phyloP scores from a whole-genome alignment of 2,888 invertebrate genomes.

The Oithona nana region DNA sequence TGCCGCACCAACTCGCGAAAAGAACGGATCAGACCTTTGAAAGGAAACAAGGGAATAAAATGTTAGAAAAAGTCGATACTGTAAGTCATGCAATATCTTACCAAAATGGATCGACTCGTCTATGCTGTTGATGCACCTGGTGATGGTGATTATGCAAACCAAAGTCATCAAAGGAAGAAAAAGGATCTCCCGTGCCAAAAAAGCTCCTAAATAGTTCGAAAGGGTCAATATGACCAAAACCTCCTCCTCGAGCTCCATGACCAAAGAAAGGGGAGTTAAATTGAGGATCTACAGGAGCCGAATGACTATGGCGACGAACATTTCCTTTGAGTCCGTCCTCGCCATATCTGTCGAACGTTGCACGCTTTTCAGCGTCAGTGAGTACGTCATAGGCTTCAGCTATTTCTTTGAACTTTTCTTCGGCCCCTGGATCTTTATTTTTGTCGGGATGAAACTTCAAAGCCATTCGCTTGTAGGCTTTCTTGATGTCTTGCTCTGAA shows the following conservation, averaged over 20 bases:
- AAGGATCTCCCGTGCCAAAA: slow-evolving; percentile 44
- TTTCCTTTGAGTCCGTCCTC: slow-evolving; percentile 79
- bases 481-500: slow-evolving; percentile 88
- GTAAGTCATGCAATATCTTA: not conserved
- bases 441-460: slow-evolving; percentile 97
- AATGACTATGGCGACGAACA: slow-evolving; percentile 27
- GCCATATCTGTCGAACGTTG: slow-evolving; percentile 77
- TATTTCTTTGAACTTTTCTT: slow-evolving; percentile 86
- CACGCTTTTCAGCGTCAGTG: slow-evolving; percentile 86
- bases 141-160: not conserved
- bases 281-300: slow-evolving; percentile 27
- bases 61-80: not conserved
- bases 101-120: not conserved
- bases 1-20: too few species aligned
- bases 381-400: slow-evolving; percentile 96
- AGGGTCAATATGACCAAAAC: slow-evolving; percentile 88
- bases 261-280: slow-evolving; percentile 64
- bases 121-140: not conserved
- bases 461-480: slow-evolving; percentile 86
- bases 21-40: not conserved
- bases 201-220: slow-evolving; percentile 78
- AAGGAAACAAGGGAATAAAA: too few species aligned
- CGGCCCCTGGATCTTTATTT: slow-evolving; percentile 81
- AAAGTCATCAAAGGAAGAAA: not conserved
- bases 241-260: slow-evolving; percentile 60